phyloP scores from a whole-genome alignment of 2,888 invertebrate genomes.

The Oscheius sp. region DNA sequence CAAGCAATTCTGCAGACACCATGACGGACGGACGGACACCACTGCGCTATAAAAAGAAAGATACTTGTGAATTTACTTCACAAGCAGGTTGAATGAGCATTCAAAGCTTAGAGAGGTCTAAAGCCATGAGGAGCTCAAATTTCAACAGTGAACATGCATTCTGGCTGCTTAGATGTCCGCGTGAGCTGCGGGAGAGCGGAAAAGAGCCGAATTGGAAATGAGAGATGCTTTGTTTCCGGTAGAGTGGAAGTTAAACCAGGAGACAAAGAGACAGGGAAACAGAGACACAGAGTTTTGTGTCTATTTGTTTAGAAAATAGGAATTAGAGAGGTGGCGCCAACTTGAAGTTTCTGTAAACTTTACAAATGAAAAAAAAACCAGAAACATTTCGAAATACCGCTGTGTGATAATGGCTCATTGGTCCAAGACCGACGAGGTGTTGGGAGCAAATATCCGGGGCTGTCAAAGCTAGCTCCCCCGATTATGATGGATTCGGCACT shows the following conservation, averaged over 20 bases:
- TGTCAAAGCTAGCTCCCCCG: slow-evolving; percentile 6
- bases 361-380: too few relatives aligned
- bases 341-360: too few relatives aligned
- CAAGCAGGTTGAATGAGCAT: neutral
- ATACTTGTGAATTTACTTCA: too few relatives aligned
- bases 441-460: slow-evolving; percentile 32
- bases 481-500: slow-evolving; percentile 31
- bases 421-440: slow-evolving; percentile 4
- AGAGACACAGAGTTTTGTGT: too few relatives aligned
- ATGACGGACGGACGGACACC: too few relatives aligned
- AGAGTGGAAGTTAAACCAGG: too few relatives aligned
- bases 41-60: too few relatives aligned
- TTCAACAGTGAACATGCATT: slow-evolving; percentile 3
- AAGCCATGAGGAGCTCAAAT: slow-evolving; percentile 1
- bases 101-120: neutral
- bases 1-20: neutral
- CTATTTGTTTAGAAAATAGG: too few relatives aligned
- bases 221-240: neutral
- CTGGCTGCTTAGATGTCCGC: too few relatives aligned
- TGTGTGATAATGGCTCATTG: neutral
- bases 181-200: slow-evolving; percentile 1
- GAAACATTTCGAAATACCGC: too few relatives aligned
- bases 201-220: slow-evolving; percentile 16
- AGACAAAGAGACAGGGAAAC: too few relatives aligned
- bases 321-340: too few relatives aligned